A percentile compares a stretch with the other conserved stretches of the same genome.
Evolutionary conservation across 2,797 vertebrate species (phyloP).

Genomic region (Gobio occitaniae): DNA sequence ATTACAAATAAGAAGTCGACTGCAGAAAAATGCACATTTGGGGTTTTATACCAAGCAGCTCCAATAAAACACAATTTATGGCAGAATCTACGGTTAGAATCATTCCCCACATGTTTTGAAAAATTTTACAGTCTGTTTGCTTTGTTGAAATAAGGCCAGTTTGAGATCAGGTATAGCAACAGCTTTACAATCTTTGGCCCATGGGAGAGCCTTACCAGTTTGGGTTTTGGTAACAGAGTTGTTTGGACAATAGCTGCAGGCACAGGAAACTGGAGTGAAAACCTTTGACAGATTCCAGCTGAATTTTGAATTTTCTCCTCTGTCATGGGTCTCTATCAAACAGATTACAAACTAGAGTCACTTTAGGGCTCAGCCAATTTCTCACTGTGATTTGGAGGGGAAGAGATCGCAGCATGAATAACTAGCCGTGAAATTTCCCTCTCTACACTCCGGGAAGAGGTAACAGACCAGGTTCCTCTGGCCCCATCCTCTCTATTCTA

Average conservation of each 20-base stretch:
- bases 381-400: slow-evolving; percentile 70
- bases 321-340: slow-evolving; percentile 77
- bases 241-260: slow-evolving; percentile 34
- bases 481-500: slow-evolving; percentile 16
- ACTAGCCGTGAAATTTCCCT: slow-evolving; percentile 45
- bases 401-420: slow-evolving; percentile 72
- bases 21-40: slow-evolving; percentile 18
- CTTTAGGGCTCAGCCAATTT: slow-evolving; percentile 76
- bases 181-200: background rate
- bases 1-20: slow-evolving; percentile 19
- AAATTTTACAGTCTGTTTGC: background rate
- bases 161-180: background rate
- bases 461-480: slow-evolving; percentile 53
- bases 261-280: slow-evolving; percentile 15
- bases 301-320: slow-evolving; percentile 69
- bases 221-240: background rate
- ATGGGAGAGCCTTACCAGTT: background rate
- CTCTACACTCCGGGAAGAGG: slow-evolving; percentile 56
- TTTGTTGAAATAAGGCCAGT: background rate
- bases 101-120: background rate
- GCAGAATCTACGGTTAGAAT: background rate
- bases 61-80: background rate
- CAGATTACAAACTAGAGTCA: slow-evolving; percentile 75
- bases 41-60: background rate
- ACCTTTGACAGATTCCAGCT: slow-evolving; percentile 66